A percentile compares a stretch with the other conserved stretches of the same genome.
Conservation (phyloP, 1,140 invertebrate species). For the Cotesia vestalis region DNA sequence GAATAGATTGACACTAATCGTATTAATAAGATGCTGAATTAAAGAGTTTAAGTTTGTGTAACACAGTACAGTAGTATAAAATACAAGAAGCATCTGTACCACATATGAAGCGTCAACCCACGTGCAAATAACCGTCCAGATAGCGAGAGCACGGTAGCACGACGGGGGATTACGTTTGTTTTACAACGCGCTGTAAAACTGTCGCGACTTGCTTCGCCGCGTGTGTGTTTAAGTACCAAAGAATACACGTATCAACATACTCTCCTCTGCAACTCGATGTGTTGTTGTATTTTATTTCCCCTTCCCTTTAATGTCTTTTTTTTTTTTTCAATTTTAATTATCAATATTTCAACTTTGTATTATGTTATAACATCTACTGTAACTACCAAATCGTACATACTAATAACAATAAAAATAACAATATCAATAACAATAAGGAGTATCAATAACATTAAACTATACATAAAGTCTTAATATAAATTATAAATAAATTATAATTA, state of each 20-base stretch:
- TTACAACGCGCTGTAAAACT: constrained; percentile 65
- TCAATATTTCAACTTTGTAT: neutral
- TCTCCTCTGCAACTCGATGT: neutral
- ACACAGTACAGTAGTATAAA: neutral
- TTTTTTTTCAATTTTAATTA: neutral
- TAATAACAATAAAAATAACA: too few relatives aligned
- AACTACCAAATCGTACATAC: too few relatives aligned
- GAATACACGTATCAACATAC: constrained; percentile 1
- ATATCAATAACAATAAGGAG: too few relatives aligned
- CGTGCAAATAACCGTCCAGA: constrained; percentile 49
- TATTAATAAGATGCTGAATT: too few relatives aligned
- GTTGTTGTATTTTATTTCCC: neutral
- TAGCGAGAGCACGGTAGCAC: constrained; percentile 60
- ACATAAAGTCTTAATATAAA: too few relatives aligned
- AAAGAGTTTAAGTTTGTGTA: too few relatives aligned
- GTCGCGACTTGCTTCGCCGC: constrained; percentile 49
- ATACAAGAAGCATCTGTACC: constrained; percentile 1
- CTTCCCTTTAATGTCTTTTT: neutral
- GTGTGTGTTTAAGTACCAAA: constrained; percentile 23
- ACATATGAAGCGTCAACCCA: constrained; percentile 17
- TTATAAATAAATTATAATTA: too few relatives aligned
- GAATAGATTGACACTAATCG: too few relatives aligned
- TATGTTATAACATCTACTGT: too few relatives aligned
- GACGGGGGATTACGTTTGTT: constrained; percentile 64
- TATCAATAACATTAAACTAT: too few relatives aligned